Evolutionary conservation across 2,113 vertebrate species (phyloP), one percentile per base, ranked within the genome.

Genomic region (Nymphicus hollandicus): DNA sequence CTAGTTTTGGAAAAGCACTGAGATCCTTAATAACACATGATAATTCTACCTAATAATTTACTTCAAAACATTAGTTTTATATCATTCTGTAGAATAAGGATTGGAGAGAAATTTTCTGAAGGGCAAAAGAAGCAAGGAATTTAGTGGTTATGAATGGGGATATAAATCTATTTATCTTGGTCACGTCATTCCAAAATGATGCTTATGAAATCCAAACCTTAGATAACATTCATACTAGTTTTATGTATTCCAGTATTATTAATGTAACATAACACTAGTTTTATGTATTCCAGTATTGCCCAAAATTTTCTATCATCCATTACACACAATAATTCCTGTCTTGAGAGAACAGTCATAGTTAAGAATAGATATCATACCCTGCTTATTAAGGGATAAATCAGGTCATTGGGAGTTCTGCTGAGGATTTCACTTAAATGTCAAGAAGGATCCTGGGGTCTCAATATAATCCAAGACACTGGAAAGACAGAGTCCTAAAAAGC

Each of bases 361-460:
- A 89, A 92, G 55, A 93, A 92, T 79, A 91, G 73, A 76, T 81
- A 63, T 35, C 53, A 58, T 29, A 86, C 23, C 5, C 44, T 55
- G 12, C 15, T 81, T 91, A 74, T 88, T 78, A 68, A 93, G 29
- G 20, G 15, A 88, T 84, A 78, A 72, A 81, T 92, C 90, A 93
- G n/a, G 86, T 85, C 88, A 61, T 27, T 77, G 47, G 39, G 73
- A 89, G 49, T 53, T 89, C 70, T 94, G 31, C 28, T 66, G 56
- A 85, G 73, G 47, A 89, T 91, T 95, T 84, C 31, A 25, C 35
- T 93, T 91, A 52, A 93, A 95, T 92, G 70, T 58, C 83, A 95
- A 81, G 89, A 96, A 96, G 91, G 73, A 93, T 92, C 47, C 83
- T 91, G 25, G 76, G 37, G 23, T 89, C 81, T 92, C 73, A 79